A percentile compares a stretch with the other conserved stretches of the same genome.
Evolutionary conservation across 2,113 vertebrate genomes (phyloP).

Genomic region (Girardinichthys multiradiatus): DNA sequence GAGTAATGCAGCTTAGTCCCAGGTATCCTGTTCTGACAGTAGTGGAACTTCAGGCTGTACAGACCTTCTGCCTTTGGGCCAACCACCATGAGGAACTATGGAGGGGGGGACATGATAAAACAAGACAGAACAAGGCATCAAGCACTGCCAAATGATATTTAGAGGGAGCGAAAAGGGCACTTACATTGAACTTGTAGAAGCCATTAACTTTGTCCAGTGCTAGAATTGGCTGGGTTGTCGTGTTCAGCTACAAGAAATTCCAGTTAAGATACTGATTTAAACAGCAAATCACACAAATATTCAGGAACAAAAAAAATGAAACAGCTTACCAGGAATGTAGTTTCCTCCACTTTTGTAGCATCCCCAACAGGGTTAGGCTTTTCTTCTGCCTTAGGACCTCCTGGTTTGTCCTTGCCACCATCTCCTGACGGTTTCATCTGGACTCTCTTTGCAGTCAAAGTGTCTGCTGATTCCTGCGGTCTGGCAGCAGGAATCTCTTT

Average conservation of each 20-base stretch:
- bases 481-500: fast-evolving
- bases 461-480: fast-evolving
- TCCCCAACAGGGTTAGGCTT: background rate
- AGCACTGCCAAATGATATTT: background rate
- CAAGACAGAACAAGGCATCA: background rate
- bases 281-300: background rate
- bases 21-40: slow-evolving; percentile 66
- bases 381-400: background rate
- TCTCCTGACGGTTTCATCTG: no score
- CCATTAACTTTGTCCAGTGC: slow-evolving; percentile 58
- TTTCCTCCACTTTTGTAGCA: background rate
- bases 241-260: slow-evolving; percentile 54
- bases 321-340: slow-evolving; percentile 21
- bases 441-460: background rate
- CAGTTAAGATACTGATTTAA: background rate
- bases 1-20: slow-evolving; percentile 58
- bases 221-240: slow-evolving; percentile 35
- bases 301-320: background rate
- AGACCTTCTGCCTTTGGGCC: slow-evolving; percentile 77
- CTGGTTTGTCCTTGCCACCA: no score
- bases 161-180: slow-evolving; percentile 16
- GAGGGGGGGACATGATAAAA: background rate
- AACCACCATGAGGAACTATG: slow-evolving; percentile 80
- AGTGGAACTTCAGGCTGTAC: slow-evolving; percentile 87
- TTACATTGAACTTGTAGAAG: slow-evolving; percentile 84